Conservation (phyloP, 37 sponge, comb jelly and placozoan species). For the Oopsacas minuta region DNA sequence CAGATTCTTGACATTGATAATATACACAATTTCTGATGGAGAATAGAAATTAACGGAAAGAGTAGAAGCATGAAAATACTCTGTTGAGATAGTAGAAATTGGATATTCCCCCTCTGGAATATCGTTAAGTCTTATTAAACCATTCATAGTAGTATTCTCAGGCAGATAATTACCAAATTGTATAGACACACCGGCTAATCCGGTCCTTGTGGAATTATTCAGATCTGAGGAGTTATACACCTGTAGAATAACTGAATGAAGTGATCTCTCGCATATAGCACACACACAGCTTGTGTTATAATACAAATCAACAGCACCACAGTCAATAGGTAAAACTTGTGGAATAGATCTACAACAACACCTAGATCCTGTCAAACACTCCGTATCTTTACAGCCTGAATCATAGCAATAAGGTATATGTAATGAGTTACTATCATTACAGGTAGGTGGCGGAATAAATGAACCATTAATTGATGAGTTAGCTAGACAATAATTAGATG, state of each 20-base stretch:
- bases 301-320: not conserved
- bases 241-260: not conserved
- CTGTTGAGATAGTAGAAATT: not conserved
- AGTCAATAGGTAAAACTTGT: not conserved
- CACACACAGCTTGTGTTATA: not conserved
- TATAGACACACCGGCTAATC: not conserved
- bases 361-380: not conserved
- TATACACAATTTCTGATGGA: not conserved
- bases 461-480: not conserved
- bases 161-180: not conserved
- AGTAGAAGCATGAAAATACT: not conserved
- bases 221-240: not conserved
- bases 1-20: not conserved
- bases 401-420: not conserved
- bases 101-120: not conserved
- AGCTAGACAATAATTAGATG: not conserved
- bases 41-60: not conserved
- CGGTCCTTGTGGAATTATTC: not conserved
- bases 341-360: not conserved
- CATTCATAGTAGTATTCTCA: not conserved
- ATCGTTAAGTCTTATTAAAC: not conserved
- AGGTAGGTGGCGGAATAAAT: not conserved
- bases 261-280: not conserved
- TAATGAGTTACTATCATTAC: not conserved
- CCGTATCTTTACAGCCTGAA: not conserved